These are phyloP conservation scores for Thamnophis sirtalis DNA, from an alignment of 2,113 vertebrate species.

Conservation along the genomic window DNA sequence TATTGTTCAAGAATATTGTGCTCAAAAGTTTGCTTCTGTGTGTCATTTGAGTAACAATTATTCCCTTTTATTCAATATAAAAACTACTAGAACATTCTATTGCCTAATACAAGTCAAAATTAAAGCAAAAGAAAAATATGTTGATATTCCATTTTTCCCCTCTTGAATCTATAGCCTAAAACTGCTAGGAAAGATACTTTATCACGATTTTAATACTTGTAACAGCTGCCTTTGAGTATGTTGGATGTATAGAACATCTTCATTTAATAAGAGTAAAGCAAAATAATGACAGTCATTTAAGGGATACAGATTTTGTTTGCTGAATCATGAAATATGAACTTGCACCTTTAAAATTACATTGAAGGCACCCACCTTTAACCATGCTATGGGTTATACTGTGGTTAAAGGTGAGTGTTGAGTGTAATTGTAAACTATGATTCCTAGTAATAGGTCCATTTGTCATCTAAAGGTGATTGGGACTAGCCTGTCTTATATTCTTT, in stretches of 20 bases:
- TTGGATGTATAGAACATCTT: neutral
- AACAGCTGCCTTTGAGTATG: neutral
- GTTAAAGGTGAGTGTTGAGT: neutral
- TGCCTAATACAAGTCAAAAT: neutral
- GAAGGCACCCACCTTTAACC: too few species aligned
- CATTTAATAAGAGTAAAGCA: neutral
- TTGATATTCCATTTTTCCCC: neutral
- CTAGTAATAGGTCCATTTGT: neutral
- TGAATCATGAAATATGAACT: neutral
- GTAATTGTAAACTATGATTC: neutral
- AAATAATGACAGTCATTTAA: neutral
- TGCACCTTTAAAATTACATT: neutral
- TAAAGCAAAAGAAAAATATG: neutral
- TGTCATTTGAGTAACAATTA: neutral
- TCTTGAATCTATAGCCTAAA: neutral
- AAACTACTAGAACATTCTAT: neutral
- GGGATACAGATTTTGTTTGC: neutral
- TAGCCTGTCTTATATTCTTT: neutral
- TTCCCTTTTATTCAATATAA: neutral
- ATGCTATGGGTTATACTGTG: neutral
- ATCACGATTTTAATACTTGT: neutral
- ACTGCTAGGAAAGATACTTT: neutral
- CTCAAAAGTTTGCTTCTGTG: neutral
- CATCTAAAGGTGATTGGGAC: neutral
- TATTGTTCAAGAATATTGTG: neutral